Base-by-base conservation (phyloP, 2,888 invertebrate species). In the Yponomeuta malinellus region DNA sequence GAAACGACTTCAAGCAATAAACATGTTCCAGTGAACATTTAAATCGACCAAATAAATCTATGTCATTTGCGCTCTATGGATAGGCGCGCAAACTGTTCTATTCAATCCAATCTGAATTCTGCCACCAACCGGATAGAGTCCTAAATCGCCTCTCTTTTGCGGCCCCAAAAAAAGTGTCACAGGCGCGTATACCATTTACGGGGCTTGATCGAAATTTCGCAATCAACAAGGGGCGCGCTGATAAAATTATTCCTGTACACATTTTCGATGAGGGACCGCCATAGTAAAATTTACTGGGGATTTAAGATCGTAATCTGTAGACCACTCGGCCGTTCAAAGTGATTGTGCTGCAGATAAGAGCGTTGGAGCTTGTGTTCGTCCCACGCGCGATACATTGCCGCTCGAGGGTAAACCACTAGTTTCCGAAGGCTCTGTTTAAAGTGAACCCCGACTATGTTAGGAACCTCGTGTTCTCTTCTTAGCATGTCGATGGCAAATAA, bases 181-280 rank as follows among this genome's bases (percentile, higher is more conserved):
- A 89, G 81, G 86, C 84, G 85, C 84, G 89, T 89, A 86, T 81
- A 88, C 91, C 89, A 90, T 90, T 91, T 90, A 90, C 88, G 85
- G 52, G 82, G 86, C 83, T 87, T 91, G 91, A 92, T 91, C 91
- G 91, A 91, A 92, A 91, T 91, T 91, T 92, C 76, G 90, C 91
- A 91, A 91, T 90, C 90, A 90, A 88, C 88, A 86, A 59, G 84
- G 90, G 90, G 89, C 10, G 52, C 77, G 83, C 85, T 89, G 88
- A 89, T 90, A 87, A 87, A 91, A 90, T 92, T 91, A 91, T 91
- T 89, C 83, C 83, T 89, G 84, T 90, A 90, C 85, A 89, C 88
- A 88, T 90, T 90, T 88, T 82, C 84, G 84, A 88, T 87, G 86
- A 88, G 81, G 83, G 52, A 81, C 81, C 83, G 81, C 82, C 79